phyloP scores from a whole-genome alignment of 2,888 invertebrate species.

The Andrena camellia region DNA sequence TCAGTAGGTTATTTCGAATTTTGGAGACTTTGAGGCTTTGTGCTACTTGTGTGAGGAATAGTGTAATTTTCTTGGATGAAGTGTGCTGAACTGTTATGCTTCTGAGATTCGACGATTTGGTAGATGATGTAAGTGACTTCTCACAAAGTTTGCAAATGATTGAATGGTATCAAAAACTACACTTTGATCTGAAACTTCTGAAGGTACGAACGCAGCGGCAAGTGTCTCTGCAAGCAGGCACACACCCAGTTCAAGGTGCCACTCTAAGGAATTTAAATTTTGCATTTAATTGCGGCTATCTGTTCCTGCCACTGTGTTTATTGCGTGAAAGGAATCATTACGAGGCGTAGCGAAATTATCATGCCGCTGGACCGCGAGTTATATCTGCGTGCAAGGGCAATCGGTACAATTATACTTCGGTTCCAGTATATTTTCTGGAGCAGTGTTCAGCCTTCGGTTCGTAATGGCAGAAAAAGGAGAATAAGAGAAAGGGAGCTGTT shows the following conservation, averaged over 20 bases:
- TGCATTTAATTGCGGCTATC: conserved; percentile 49
- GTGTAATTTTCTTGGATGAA: too few relatives aligned
- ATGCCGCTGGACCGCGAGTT: conserved; percentile 32
- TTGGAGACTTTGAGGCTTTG: too few relatives aligned
- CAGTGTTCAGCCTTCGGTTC: conserved; percentile 29
- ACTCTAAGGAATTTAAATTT: conserved; percentile 24
- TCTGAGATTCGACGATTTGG: too few relatives aligned
- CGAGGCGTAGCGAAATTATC: conserved; percentile 48
- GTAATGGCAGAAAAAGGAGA: background rate
- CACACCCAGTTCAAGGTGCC: background rate
- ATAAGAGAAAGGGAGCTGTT: conserved; percentile 39
- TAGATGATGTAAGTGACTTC: too few relatives aligned
- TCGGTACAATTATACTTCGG: conserved; percentile 61
- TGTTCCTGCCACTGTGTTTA: conserved; percentile 19
- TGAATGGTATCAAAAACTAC: too few relatives aligned
- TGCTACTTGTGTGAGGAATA: too few relatives aligned
- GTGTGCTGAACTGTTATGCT: too few relatives aligned
- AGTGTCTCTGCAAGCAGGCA: background rate
- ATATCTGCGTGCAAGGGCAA: conserved; percentile 49
- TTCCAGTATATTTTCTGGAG: conserved; percentile 56
- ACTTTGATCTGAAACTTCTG: background rate
- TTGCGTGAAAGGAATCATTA: conserved; percentile 52
- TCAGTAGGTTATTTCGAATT: too few relatives aligned
- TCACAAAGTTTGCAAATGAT: too few relatives aligned
- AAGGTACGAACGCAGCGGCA: background rate